Base-by-base conservation (phyloP, 1,140 invertebrate genomes). In the Pentalonia nigronervosa region DNA sequence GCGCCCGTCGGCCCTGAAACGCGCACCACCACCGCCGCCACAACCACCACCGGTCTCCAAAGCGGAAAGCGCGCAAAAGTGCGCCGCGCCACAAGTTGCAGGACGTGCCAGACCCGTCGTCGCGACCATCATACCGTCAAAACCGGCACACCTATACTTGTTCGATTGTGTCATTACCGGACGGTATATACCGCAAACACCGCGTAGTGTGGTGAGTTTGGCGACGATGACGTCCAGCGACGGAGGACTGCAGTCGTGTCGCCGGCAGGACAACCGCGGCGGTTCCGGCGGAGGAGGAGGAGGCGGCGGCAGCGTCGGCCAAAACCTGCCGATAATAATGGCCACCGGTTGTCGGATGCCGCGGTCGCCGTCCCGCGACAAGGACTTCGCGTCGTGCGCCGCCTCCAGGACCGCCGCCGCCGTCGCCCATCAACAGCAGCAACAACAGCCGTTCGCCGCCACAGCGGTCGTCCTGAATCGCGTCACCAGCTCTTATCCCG, bases 311-410 rank as follows among this genome's bases (percentile, higher is more conserved):
- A 14, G 14, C 6, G 60, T 17, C 14, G 86, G 90, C 14, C 60
- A n/a, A n/a, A 67, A 41, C 25, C 25, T 91, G 30, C 90, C 90
- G 45, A 76, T 91, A 7, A 91, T 91, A 20, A 47, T 91, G 90
- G 53, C 90, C 25, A 91, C 90, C 53, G 41, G 90, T 4, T 91
- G 90, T 76, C 53, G 60, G 14, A 91, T 91, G 41, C 90, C 90
- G 6, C 41, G 60, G 23, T 91, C 90, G 30, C 90, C 90, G 90
- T 91, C 90, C 2, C 41, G 90, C 2, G 90, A 91, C 17, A 91
- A 91, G 20, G 90, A 91, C n/a, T 76, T 91, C 11, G 9, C 50
- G 21, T 53, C 88, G 34, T 56, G 48, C 34, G 1, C n/a, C 50
- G 34, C 14, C 21, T n/a, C 60, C n/a, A n/a, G 34, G 34, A 36